phyloP scores from a whole-genome alignment of 2,888 invertebrate species.

The Herminia tarsipennalis region DNA sequence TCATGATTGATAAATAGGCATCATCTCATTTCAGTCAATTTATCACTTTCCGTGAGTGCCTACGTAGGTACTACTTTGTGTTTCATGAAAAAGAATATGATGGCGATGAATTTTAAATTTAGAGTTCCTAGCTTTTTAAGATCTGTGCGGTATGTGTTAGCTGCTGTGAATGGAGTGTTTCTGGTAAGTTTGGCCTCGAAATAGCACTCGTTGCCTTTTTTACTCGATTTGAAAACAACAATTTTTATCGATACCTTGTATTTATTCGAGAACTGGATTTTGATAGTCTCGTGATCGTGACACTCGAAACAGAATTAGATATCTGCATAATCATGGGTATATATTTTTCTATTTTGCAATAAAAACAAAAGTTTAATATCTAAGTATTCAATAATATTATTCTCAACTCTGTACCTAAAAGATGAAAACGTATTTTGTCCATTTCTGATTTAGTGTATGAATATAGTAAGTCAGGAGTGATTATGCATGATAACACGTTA shows the following conservation, averaged over 20 bases:
- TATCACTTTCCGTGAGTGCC: constrained; percentile 44
- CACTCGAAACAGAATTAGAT: no score
- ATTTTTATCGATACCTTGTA: constrained; percentile 8
- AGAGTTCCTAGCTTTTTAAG: constrained; percentile 79
- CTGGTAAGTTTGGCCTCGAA: constrained; percentile 83
- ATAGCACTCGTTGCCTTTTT: constrained; percentile 10
- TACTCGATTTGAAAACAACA: not conserved
- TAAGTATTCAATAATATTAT: no score
- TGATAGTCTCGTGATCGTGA: constrained; percentile 27
- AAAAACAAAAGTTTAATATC: no score
- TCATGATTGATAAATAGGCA: constrained; percentile 63
- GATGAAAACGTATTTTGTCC: no score
- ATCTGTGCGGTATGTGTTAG: constrained; percentile 89
- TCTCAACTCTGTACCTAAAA: no score
- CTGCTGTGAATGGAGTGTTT: constrained; percentile 90
- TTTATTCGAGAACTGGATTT: constrained; percentile 5
- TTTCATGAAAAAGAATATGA: constrained; percentile 28
- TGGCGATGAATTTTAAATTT: constrained; percentile 68
- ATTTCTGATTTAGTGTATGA: no score
- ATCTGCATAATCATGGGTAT: no score
- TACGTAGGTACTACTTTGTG: constrained; percentile 15
- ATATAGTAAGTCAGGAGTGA: no score
- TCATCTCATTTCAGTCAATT: constrained; percentile 61
- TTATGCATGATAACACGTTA: no score
- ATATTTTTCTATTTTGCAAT: no score